Base-by-base conservation (phyloP, 1,140 invertebrate species). In the Zaprionus ornatus region DNA sequence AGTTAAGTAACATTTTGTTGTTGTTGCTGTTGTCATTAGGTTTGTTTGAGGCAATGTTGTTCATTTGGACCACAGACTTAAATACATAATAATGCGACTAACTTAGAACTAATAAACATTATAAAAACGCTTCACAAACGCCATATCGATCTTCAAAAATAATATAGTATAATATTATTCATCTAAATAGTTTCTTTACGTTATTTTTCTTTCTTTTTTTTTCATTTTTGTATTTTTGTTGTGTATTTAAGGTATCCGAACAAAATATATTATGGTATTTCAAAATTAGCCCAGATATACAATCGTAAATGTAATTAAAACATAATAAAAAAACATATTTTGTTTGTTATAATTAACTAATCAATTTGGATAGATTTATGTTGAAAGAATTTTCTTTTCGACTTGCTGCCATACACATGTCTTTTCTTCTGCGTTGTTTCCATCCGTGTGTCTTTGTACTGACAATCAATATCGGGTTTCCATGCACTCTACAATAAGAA, bases 101-200 rank as follows among this genome's bases (percentile, higher is more conserved):
- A 74, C 78, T 85, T 77, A 75, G 21, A 69, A 68, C 50, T 84
- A 84, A 56, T 59, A 80, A 80, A 80, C 60, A 66, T 64, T 25
- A 9, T 21, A 76, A 78, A 74, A 61, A 48, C 50, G 10, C 37
- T n/a, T 74, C 19, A 23, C 40, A 60, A 61, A 42, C 37, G 37
- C 19, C 0, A 37, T 61, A 12, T 29, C 35, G 50, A 10, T 61
- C 50, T 40, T 60, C 25, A 73, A 42, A 68, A n/a, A 13, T 27
- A 67, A 67, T 55, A 32, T 27, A 57, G 12, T 50, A 13, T 27
- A 67, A 67, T 55, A 25, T 45, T 65, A 21, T 50, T 59, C 6
- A 62, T 70, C 37, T 57, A 55, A 67, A 68, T 42, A 56, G 19
- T 67, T 40, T 63, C 37, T 55, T 40, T 19, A 57, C 13, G 29